Percentiles rank a stretch among this genome's conserved stretches.
phyloP scores from a whole-genome alignment of 1,140 invertebrate species.

The Euglossa dilemma region DNA sequence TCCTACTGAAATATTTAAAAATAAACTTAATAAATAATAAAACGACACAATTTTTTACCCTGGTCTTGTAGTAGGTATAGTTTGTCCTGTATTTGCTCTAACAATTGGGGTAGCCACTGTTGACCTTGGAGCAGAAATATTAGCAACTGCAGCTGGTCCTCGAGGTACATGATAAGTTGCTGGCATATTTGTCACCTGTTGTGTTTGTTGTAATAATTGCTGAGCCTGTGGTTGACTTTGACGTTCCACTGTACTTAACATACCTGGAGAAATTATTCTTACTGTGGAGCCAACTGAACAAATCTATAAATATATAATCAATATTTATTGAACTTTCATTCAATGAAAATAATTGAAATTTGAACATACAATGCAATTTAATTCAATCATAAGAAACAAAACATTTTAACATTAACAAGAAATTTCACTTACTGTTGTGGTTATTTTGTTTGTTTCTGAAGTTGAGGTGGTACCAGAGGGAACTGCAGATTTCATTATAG shows the following conservation, averaged over 20 bases:
- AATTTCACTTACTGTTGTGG: conserved; percentile 72
- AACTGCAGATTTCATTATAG: conserved; percentile 76
- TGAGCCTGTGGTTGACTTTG: conserved; percentile 71
- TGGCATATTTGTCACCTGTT: conserved; percentile 77
- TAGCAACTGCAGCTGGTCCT: conserved; percentile 80
- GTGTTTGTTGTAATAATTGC: conserved; percentile 65
- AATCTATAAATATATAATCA: conserved; percentile 66
- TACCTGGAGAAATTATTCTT: conserved; percentile 78
- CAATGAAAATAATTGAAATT: conserved; percentile 8
- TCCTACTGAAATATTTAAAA: neutral
- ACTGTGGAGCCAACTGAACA: conserved; percentile 79
- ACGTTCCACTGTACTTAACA: conserved; percentile 78
- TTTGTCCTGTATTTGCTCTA: conserved; percentile 69
- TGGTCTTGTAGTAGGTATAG: conserved; percentile 62
- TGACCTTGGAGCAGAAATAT: conserved; percentile 80
- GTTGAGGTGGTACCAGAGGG: conserved; percentile 71
- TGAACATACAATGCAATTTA: neutral
- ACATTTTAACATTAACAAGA: neutral
- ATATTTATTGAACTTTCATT: neutral
- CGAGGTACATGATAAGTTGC: conserved; percentile 81
- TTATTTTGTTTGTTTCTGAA: conserved; percentile 77
- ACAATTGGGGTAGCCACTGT: conserved; percentile 81
- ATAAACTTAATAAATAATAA: neutral
- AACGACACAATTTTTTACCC: conserved; percentile 41
- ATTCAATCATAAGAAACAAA: neutral